phyloP scores from a whole-genome alignment of 2,888 invertebrate species.

The Pharmacophagus antenor region DNA sequence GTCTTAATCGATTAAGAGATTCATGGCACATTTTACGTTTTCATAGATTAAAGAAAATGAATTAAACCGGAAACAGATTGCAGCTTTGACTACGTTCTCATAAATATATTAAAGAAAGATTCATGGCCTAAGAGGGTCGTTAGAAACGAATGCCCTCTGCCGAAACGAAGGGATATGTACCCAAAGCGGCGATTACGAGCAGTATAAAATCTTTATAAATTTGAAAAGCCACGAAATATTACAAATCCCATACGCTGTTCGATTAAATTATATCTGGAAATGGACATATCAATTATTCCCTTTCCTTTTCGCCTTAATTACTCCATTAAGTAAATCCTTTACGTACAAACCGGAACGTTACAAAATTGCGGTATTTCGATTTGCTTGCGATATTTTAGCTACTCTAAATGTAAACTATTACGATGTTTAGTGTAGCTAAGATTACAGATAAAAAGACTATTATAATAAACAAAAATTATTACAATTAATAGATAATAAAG shows the following conservation, averaged over 20 bases:
- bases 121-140: conserved; percentile 44
- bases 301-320: background rate
- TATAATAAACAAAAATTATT: no score
- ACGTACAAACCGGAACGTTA: background rate
- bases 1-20: background rate
- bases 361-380: background rate
- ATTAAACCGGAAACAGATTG: conserved; percentile 47
- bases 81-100: conserved; percentile 49
- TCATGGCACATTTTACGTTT: background rate
- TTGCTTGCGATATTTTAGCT: background rate
- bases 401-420: background rate
- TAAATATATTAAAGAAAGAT: conserved; percentile 63
- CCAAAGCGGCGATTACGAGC: conserved; percentile 20
- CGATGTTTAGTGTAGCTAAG: background rate
- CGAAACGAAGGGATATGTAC: conserved; percentile 20
- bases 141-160: conserved; percentile 20
- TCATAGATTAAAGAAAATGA: conserved; percentile 12
- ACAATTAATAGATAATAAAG: no score
- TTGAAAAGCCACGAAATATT: conserved; percentile 13
- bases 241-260: conserved; percentile 3
- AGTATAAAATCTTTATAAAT: conserved; percentile 25
- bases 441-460: background rate
- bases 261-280: conserved; percentile 2
- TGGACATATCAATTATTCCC: background rate
- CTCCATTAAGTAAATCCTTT: background rate